Conservation (phyloP, 2,797 vertebrate genomes). For the Brachyalestes nurse region DNA sequence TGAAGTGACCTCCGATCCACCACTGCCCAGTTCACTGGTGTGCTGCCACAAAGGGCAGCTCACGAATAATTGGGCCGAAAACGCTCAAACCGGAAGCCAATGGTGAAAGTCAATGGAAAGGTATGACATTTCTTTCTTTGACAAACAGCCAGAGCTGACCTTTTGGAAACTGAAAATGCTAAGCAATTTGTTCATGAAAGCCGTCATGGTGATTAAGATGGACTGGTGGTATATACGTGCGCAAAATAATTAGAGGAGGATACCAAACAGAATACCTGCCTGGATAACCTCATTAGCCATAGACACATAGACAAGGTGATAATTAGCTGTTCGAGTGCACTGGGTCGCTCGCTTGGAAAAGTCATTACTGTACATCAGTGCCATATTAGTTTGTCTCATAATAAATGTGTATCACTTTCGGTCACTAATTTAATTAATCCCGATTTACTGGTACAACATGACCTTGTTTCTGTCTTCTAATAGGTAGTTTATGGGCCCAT, state of each 20-base stretch:
- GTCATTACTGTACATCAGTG: slow-evolving; percentile 7
- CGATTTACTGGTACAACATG: not conserved
- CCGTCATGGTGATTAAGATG: slow-evolving; percentile 43
- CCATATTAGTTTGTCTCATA: not conserved
- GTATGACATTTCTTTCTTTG: slow-evolving; percentile 66
- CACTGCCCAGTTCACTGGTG: slow-evolving; percentile 28
- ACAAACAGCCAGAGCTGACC: slow-evolving; percentile 68
- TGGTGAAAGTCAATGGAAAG: slow-evolving; percentile 46
- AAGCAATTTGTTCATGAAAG: slow-evolving; percentile 51
- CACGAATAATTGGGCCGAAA: slow-evolving; percentile 59
- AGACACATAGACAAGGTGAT: slow-evolving; percentile 29
- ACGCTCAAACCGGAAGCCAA: slow-evolving; percentile 52
- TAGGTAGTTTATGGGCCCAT: not conserved
- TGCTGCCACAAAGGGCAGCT: slow-evolving; percentile 71
- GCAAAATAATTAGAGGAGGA: slow-evolving; percentile 42
- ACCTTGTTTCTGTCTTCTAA: not conserved
- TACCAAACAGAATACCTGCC: slow-evolving; percentile 11
- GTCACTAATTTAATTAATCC: slow-evolving; percentile 2
- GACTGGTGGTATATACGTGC: slow-evolving; percentile 43
- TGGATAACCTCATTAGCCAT: slow-evolving; percentile 15
- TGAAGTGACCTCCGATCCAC: slow-evolving; percentile 30
- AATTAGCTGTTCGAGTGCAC: slow-evolving; percentile 1
- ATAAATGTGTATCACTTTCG: not conserved
- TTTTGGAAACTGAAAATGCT: slow-evolving; percentile 65
- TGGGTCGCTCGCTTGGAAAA: slow-evolving; percentile 25